A percentile compares a stretch with the other conserved stretches of the same genome.
phyloP scores from a whole-genome alignment of 2,113 vertebrate genomes.

The Grammomys surdaster region DNA sequence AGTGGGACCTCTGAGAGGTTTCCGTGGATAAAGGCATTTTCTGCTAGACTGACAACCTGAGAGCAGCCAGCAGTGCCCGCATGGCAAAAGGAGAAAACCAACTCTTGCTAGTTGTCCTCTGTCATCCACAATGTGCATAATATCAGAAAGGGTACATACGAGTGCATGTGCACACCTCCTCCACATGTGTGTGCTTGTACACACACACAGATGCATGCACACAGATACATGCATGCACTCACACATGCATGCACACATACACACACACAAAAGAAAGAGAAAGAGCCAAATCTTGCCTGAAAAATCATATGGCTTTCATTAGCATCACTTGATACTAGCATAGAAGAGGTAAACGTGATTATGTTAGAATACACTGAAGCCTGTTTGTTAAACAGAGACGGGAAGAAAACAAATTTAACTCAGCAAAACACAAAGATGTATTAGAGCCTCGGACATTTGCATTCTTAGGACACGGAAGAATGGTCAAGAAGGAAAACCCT shows the following conservation, averaged over 20 bases:
- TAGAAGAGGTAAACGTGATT: neutral
- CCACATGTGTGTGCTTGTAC: no score
- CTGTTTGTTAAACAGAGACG: slow-evolving; percentile 19
- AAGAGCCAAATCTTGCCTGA: neutral
- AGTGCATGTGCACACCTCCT: no score
- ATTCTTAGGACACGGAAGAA: neutral
- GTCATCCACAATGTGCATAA: no score
- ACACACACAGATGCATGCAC: neutral
- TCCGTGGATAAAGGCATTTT: neutral
- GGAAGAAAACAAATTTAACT: slow-evolving; percentile 64
- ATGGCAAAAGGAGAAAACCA: neutral
- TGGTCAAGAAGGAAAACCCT: slow-evolving; percentile 46
- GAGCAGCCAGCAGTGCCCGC: no score
- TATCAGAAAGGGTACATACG: neutral
- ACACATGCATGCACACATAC: neutral
- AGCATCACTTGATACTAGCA: neutral
- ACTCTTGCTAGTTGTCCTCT: neutral
- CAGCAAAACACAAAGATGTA: slow-evolving; percentile 55
- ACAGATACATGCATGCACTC: neutral
- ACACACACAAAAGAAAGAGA: neutral
- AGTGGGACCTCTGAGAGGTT: neutral
- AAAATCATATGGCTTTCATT: neutral
- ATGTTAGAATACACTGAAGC: slow-evolving; percentile 2
- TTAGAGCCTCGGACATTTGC: slow-evolving; percentile 40
- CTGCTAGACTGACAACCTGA: no score